Evolutionary conservation across 2,797 vertebrate genomes (phyloP), one percentile per base, ranked within the genome.

Genomic region (Oreortyx pictus): DNA sequence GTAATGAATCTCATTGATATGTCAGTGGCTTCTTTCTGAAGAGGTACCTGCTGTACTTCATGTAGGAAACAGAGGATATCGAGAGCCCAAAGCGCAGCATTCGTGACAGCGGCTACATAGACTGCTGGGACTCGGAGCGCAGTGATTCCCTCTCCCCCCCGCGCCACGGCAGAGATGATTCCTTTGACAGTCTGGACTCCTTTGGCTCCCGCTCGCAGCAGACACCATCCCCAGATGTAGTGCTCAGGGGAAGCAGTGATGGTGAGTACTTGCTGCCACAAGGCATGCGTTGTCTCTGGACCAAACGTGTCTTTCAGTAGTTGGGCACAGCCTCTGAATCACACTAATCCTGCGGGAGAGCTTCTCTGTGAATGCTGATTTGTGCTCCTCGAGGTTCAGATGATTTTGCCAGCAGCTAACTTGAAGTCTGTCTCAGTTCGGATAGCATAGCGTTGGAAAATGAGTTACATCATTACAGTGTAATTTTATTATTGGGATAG

Each of bases 101-200:
- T 93, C 98, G 99, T 50, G 99, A 99, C 98, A 99, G 99, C 0
- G 99, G 99, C 94, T 99, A 99, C 83, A 98, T 99, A 78, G 99
- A 99, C 97, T 99, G 99, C 97, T 99, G 99, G 99, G 99, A 99
- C 95, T 99, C 99, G 0, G 99, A 99, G 89, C 99, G 99, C 97
- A 99, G 99, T 0, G 99, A 99, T 95, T 99, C 99, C 18, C 98
- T 99, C 20, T 99, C 99, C 6, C 98, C 99, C 0, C 99, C 99
- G 47, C 98, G 98, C 61, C 99, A 99, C 91, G 98, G 98, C 86
- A 97, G 99, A 88, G 99, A 99, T 98, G 98, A 99, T 96, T 99
- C 99, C 79, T 99, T 99, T 89, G 99, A 99, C 98, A 99, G 99
- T 62, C 98, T 99, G 98, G 99, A 99, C 97, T 99, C 99, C 81